Evolutionary conservation across 2,113 vertebrate genomes (phyloP).

Genomic region (Myotis davidii): DNA sequence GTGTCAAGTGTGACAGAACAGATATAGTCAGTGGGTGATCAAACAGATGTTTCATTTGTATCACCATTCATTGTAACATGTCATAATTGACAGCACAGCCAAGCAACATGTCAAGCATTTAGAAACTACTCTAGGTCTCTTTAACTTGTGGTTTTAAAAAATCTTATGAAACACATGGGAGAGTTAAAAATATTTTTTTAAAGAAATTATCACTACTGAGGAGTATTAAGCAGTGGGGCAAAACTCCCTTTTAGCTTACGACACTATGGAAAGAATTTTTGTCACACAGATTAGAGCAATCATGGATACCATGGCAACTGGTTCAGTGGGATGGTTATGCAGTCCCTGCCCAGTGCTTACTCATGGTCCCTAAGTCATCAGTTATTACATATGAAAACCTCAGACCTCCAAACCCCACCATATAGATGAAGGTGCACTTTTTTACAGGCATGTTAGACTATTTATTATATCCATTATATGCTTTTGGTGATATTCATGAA

Average conservation of each 20-base stretch:
- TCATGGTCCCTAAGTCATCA: background rate
- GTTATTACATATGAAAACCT: background rate
- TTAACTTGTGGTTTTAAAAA: background rate
- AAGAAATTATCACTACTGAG: background rate
- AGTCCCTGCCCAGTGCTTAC: background rate
- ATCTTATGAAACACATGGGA: background rate
- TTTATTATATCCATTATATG: background rate
- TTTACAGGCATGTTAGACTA: background rate
- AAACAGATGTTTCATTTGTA: slow-evolving; percentile 47
- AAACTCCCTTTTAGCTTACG: background rate
- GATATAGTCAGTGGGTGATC: background rate
- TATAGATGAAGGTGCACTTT: background rate
- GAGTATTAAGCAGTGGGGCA: background rate
- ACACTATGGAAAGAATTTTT: background rate
- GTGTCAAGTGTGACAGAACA: slow-evolving; percentile 48
- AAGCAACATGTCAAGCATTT: background rate
- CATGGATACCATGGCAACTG: background rate
- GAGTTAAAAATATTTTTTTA: background rate
- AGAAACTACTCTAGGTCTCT: background rate
- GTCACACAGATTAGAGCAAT: background rate
- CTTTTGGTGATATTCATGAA: background rate
- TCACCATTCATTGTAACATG: slow-evolving; percentile 40
- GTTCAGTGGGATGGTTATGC: background rate
- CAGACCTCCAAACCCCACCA: background rate
- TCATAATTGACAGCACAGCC: slow-evolving; percentile 44